Evolutionary conservation across 2,888 invertebrate species (phyloP), one percentile per base, ranked within the genome.

Genomic region (Lepidonotus clava): DNA sequence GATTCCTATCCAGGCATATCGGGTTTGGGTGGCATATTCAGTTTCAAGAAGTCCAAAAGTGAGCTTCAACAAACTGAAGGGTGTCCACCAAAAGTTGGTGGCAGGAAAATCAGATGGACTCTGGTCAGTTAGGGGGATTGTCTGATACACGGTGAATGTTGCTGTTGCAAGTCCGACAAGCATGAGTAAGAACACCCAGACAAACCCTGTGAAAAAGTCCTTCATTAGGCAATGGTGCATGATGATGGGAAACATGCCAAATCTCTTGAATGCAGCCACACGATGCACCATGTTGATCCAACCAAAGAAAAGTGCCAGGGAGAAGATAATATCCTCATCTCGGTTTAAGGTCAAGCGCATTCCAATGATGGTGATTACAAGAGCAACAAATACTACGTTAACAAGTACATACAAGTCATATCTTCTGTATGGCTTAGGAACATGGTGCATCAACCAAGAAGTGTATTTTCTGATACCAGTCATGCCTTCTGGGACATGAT

Each of bases 151-250:
- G 6, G 40, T 40, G 40, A 5, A 76, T n/a, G 76, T 76, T 34
- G 76, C 76, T 6, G 76, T 76, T 14, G 18, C 21, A 18, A 76
- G 36, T 0, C 38, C 76, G 1, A 36, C n/a, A 1, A 76, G 76
- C 1, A 21, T 6, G 18, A 40, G 14, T 6, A 76, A 38, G 38
- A 40, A 76, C 1, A 76, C 76, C 76, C 76, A 76, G 18, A 76
- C 18, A 21, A 76, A 76, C 38, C 76, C 76, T n/a, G 76, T 34
- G 4, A 76, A 21, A 8, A 76, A 24, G 21, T 76, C 76, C 76
- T 76, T 76, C 18, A 76, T n/a, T 21, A 76, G 14, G 18, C 38
- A 36, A 36, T 76, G 76, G 24, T 76, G 76, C 76, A 76, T 76
- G 38, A 76, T 76, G 6, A 76, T 38, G n/a, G 76, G 34, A 21